Percentiles rank a stretch among this genome's conserved stretches.
These are phyloP conservation scores for Bombycilla garrulus DNA, from an alignment of 2,113 vertebrate genomes.

Conservation along the genomic window DNA sequence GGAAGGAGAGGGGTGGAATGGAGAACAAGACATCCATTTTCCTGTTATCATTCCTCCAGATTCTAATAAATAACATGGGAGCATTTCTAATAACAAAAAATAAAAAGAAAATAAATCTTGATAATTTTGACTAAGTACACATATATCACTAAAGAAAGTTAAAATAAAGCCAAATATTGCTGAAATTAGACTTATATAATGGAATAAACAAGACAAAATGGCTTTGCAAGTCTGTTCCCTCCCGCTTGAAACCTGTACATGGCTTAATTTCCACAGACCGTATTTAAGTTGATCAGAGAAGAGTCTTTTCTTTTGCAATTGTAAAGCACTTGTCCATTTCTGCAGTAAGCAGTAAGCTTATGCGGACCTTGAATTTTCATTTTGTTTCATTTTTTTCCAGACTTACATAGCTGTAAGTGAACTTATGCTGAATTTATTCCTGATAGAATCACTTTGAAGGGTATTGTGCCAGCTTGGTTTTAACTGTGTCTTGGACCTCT, in stretches of 20 bases:
- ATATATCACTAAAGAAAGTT: not conserved
- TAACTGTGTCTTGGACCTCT: not conserved
- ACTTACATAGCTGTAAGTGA: not conserved
- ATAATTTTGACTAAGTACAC: not conserved
- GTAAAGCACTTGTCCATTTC: not conserved
- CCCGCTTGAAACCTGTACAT: not conserved
- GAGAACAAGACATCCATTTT: not conserved
- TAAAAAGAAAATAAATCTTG: not conserved
- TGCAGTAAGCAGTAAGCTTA: not conserved
- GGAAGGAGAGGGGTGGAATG: rapidly evolving
- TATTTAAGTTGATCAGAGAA: not conserved
- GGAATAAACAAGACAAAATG: not conserved
- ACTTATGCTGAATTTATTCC: not conserved
- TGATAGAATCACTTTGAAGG: not conserved
- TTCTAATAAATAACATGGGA: not conserved
- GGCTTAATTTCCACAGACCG: not conserved
- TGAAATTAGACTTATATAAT: not conserved
- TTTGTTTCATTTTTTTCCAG: not conserved
- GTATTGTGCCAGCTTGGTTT: not conserved
- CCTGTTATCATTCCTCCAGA: not conserved
- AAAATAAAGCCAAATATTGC: not conserved
- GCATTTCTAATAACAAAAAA: not conserved
- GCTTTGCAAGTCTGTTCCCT: not conserved
- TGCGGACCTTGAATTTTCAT: not conserved
- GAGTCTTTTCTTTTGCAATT: not conserved